Percentiles rank a stretch among this genome's conserved stretches.
phyloP scores from a whole-genome alignment of 2,888 invertebrate species.

The Aporophyla nigra region DNA sequence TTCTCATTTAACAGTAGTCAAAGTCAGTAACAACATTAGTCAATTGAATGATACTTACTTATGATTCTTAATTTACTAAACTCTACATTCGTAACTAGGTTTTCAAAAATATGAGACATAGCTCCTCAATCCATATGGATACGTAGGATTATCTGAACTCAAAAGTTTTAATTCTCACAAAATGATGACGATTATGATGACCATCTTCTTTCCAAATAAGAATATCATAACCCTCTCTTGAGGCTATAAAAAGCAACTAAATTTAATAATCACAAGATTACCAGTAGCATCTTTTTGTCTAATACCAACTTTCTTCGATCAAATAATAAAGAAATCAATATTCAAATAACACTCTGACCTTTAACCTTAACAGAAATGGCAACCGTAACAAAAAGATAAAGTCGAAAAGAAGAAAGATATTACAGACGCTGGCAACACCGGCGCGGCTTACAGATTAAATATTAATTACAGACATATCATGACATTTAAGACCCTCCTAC shows the following conservation, averaged over 20 bases:
- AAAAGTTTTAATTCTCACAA: not conserved
- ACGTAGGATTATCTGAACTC: not conserved
- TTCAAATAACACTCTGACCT: conserved; percentile 39
- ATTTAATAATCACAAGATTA: not conserved
- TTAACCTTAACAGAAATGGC: conserved; percentile 17
- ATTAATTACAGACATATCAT: conserved; percentile 56
- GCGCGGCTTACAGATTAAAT: conserved; percentile 52
- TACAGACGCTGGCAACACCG: conserved; percentile 41
- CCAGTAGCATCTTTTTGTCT: not conserved
- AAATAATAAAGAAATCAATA: not conserved
- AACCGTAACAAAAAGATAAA: conserved; percentile 31
- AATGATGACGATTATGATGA: not conserved
- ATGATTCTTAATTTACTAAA: too few relatives aligned
- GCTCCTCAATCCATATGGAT: too few relatives aligned
- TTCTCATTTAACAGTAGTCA: too few relatives aligned
- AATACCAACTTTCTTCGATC: not conserved
- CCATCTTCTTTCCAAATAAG: not conserved
- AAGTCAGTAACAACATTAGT: too few relatives aligned
- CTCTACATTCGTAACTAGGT: too few relatives aligned
- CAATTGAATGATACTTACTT: too few relatives aligned
- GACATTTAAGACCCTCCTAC: conserved; percentile 49
- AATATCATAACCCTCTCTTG: not conserved
- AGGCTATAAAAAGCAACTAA: not conserved
- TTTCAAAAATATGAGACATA: too few relatives aligned
- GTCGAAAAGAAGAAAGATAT: conserved; percentile 34